Conservation (phyloP, 2,888 invertebrate genomes). For the Xanthia icteritia region DNA sequence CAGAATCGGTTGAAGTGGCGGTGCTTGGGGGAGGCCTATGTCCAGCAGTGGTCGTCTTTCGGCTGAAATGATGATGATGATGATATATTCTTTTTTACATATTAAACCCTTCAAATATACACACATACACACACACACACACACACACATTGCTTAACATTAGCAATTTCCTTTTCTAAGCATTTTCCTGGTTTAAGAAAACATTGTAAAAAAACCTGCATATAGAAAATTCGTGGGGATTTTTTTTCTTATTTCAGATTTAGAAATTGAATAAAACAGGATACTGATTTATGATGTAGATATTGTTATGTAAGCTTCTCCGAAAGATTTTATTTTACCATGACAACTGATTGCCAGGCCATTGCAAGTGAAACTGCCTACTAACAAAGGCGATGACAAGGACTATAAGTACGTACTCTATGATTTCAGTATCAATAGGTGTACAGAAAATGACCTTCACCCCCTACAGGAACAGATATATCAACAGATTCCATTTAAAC, state of each 20-base stretch:
- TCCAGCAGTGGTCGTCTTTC: too few relatives aligned
- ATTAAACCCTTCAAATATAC: not conserved
- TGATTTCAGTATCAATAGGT: not conserved
- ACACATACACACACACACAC: not conserved
- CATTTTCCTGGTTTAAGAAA: slow-evolving; percentile 8
- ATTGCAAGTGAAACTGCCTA: not conserved
- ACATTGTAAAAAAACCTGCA: slow-evolving; percentile 9
- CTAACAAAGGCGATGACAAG: not conserved
- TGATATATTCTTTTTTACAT: not conserved
- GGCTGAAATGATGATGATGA: too few relatives aligned
- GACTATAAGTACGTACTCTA: not conserved
- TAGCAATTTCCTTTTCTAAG: slow-evolving; percentile 19
- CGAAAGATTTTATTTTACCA: not conserved
- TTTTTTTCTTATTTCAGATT: slow-evolving; percentile 19
- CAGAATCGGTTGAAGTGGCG: too few relatives aligned
- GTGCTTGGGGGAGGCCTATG: too few relatives aligned
- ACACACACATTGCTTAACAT: not conserved
- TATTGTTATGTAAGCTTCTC: not conserved
- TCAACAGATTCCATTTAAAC: slow-evolving; percentile 2
- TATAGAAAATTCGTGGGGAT: not conserved
- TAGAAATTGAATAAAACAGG: slow-evolving; percentile 35
- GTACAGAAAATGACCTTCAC: not conserved
- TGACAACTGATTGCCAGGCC: not conserved
- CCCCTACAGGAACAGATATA: not conserved
- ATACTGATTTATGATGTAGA: not conserved